A percentile compares a stretch with the other conserved stretches of the same genome.
Evolutionary conservation across 2,888 invertebrate species (phyloP).

Genomic region (Linyphia triangularis): DNA sequence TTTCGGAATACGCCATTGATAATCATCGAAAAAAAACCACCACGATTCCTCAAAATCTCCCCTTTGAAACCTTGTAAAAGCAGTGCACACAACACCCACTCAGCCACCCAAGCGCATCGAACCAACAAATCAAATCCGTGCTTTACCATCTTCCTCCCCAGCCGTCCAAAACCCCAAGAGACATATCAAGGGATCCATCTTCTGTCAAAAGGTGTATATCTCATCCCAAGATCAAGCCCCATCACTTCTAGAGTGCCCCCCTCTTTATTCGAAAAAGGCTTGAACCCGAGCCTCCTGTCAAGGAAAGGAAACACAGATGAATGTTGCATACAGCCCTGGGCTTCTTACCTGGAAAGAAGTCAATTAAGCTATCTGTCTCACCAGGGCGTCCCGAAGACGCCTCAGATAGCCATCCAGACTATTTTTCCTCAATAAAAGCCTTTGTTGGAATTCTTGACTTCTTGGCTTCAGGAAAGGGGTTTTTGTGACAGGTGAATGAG

Average conservation of each 20-base stretch:
- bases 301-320: not conserved
- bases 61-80: too few relatives aligned
- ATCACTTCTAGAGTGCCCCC: not conserved
- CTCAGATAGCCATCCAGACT: slow-evolving; percentile 11
- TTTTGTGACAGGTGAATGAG: not conserved
- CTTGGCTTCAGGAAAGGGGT: not conserved
- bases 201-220: not conserved
- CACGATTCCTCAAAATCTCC: too few relatives aligned
- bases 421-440: not conserved
- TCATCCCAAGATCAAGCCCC: not conserved
- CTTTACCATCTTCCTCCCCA: not conserved
- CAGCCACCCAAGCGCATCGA: too few relatives aligned
- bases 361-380: slow-evolving; percentile 42
- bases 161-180: not conserved
- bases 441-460: not conserved
- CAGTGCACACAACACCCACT: too few relatives aligned
- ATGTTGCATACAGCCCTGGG: not conserved
- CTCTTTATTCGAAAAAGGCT: not conserved
- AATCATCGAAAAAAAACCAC: too few relatives aligned
- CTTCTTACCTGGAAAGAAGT: not conserved
- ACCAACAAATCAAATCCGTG: not conserved
- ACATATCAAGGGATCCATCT: not conserved
- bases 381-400: not conserved
- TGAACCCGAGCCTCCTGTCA: not conserved
- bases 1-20: too few relatives aligned